Conservation (phyloP, 2,797 vertebrate species). For the Telmatherina bonti region DNA sequence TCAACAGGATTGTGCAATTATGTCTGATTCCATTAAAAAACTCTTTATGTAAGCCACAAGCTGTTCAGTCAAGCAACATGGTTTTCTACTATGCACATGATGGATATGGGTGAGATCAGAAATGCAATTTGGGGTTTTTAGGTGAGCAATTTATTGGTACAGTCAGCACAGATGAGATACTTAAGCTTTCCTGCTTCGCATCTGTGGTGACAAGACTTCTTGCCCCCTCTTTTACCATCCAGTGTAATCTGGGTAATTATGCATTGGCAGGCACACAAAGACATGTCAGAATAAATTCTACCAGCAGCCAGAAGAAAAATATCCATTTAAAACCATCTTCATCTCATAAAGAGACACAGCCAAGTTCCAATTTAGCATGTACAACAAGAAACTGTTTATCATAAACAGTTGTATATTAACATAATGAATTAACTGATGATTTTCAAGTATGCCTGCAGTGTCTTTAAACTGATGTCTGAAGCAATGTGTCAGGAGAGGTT, state of each 20-base stretch:
- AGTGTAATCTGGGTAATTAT: neutral
- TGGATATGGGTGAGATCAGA: neutral
- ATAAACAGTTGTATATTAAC: neutral
- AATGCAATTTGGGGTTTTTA: neutral
- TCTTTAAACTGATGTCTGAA: neutral
- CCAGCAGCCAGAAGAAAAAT: neutral
- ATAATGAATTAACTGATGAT: conserved; percentile 2
- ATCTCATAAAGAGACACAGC: neutral
- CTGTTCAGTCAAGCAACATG: neutral
- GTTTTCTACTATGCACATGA: neutral
- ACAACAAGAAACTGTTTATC: neutral
- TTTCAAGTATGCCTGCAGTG: neutral
- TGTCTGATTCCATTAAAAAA: no score
- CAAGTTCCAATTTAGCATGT: neutral
- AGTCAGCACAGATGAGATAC: neutral
- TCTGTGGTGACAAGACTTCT: neutral
- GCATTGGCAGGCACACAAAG: neutral
- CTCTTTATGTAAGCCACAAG: no score
- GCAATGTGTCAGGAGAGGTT: neutral
- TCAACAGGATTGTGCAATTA: no score
- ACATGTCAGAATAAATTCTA: conserved; percentile 3
- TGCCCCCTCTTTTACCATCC: neutral
- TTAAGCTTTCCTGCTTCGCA: neutral
- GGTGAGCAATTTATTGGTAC: neutral
- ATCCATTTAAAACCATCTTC: neutral